Base-by-base conservation (phyloP, 2,797 vertebrate genomes). In the Lycodopsis pacificus region DNA sequence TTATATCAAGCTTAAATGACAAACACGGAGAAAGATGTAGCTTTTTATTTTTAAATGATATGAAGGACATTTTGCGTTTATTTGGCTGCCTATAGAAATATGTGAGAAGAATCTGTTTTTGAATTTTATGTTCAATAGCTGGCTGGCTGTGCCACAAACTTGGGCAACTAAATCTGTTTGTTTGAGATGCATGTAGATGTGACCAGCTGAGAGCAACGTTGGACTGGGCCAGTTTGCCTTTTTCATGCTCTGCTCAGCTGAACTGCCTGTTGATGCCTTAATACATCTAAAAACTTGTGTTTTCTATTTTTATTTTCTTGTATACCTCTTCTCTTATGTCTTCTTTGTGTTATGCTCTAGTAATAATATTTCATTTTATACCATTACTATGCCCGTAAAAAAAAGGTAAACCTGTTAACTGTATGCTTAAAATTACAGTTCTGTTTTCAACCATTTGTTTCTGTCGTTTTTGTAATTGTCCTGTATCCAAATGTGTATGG, bases 191-290 rank as follows among this genome's bases (percentile, higher is more conserved):
- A 58, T 68, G 65, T 66, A 68, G 61, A 44, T 57, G 58, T 82
- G 54, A 71, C 53, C 61, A 71, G 66, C 22, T 9, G 14, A 73
- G 65, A 73, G 68, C 59, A 14, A 67, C 17, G 44, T 76, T 73
- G 15, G 58, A 73, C 51, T 63, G 56, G 69, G 79, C 46, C 63
- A 69, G n/a, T 83, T 87, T 84, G 59, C 81, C 85, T 88, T 81
- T 54, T 57, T 63, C 75, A 34, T 65, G 38, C 51, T 44, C 42
- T 75, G 20, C 40, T 80, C 42, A 67, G 49, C 61, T 75, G 32
- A 89, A 79, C 34, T 65, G 62, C 86, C 84, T 76, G 46, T 68
- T 62, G 64, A 87, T 88, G 91, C 93, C 87, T 91, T 92, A 84
- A 87, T 65, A 83, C 62, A 79, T 78, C 19, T 14, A 42, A 46